Percentiles rank a stretch among this genome's conserved stretches.
phyloP scores from a whole-genome alignment of 2,797 vertebrate genomes.

The Sebastiscus tertius region DNA sequence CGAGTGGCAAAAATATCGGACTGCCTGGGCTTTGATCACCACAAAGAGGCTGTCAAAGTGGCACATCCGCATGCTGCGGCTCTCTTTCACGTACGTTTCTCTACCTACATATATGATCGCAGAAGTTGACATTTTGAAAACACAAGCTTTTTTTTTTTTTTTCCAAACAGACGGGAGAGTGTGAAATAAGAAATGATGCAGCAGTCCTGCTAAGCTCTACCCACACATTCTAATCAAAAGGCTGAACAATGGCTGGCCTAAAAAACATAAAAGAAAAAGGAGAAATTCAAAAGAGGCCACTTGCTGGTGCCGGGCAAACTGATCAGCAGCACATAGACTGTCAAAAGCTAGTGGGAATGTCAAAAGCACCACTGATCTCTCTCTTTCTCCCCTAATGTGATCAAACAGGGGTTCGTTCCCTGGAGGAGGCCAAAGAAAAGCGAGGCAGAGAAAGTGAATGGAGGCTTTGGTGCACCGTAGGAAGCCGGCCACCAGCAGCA shows the following conservation, averaged over 20 bases:
- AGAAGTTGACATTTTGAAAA: conserved; percentile 36
- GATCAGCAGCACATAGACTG: conserved; percentile 70
- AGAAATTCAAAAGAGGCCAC: conserved; percentile 62
- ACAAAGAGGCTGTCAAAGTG: conserved; percentile 36
- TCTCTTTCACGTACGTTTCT: conserved; percentile 7
- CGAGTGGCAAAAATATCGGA: background rate
- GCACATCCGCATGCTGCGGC: conserved; percentile 8
- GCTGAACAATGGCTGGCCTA: conserved; percentile 50
- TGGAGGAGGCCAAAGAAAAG: conserved; percentile 61
- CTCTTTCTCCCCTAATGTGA: conserved; percentile 75
- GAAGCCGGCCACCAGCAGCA: conserved; percentile 75
- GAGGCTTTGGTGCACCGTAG: conserved; percentile 71
- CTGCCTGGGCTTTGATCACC: conserved; percentile 11
- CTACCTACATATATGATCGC: conserved; percentile 17
- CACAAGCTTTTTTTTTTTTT: conserved; percentile 8
- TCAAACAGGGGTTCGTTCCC: conserved; percentile 75
- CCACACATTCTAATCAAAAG: conserved; percentile 66
- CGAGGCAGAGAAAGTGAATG: conserved; percentile 57
- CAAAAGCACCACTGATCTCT: conserved; percentile 71
- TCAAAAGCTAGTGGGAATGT: conserved; percentile 74
- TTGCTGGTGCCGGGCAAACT: conserved; percentile 63
- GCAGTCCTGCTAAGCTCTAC: conserved; percentile 57
- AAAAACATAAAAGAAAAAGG: conserved; percentile 38
- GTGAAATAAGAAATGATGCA: conserved; percentile 65
- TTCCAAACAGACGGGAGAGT: background rate